Base-by-base conservation (phyloP, 2,888 invertebrate species). In the Mylabris sibirica region DNA sequence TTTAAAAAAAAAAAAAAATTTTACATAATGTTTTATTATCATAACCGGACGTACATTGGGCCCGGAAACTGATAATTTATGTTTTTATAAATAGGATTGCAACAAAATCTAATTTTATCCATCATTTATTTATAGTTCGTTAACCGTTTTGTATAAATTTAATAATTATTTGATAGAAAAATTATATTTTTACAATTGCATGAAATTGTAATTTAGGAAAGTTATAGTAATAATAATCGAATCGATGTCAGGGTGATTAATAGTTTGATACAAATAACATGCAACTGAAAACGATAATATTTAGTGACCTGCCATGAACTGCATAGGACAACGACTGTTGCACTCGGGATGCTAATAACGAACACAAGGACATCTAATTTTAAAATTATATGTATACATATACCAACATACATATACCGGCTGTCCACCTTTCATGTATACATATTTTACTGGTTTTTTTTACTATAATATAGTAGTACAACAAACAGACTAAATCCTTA, bases 291-390 rank as follows among this genome's bases (percentile, higher is more conserved):
- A 22, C 22, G 22, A 53, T 53, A 22, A 67, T 53, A 30, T 44
- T n/a, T 17, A 57, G 61, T 74, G 74, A 74, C 74, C 74, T 69
- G 71, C 73, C 72, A 67, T 75, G 75, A 75, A 73, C 75, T 71
- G 72, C 70, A 71, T 68, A 69, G 74, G 74, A 72, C 74, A 75
- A 73, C 74, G 75, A 72, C 70, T 74, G 53, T 53, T 53, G 74
- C 68, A 71, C 70, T 69, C 53, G 53, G 24, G 74, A 73, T 72
- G 73, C 75, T 72, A 74, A 74, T 74, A 74, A 72, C 74, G 67
- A 73, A 72, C 66, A 71, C 76, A 76, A 76, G 76, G 76, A 74
- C 76, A 75, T 75, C 76, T 76, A 76, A 76, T 74, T 76, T 76
- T 76, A 76, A 74, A 76, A 73, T 74, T 72, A 67, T 61, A 17